Conservation (phyloP, 2,888 invertebrate species). For the Hemaris fuciformis region DNA sequence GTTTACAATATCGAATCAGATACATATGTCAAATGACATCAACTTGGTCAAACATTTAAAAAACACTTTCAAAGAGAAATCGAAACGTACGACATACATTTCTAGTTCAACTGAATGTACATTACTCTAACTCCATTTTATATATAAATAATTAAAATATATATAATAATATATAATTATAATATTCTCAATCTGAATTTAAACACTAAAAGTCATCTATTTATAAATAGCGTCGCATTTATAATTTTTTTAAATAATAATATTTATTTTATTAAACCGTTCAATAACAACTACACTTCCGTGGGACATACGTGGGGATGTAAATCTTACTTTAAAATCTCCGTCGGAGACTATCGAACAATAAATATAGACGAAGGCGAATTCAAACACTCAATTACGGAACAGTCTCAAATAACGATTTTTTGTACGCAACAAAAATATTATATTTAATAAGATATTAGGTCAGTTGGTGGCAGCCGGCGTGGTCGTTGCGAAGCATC, state of each 20-base stretch:
- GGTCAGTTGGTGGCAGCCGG: conserved; percentile 46
- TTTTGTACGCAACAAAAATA: conserved; percentile 78
- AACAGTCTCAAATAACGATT: conserved; percentile 78
- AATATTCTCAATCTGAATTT: conserved; percentile 71
- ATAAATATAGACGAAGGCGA: conserved; percentile 72
- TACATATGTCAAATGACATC: conserved; percentile 58
- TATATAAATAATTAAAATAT: conserved; percentile 65
- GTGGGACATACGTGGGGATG: conserved; percentile 57
- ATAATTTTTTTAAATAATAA: conserved; percentile 45
- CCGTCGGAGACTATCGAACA: conserved; percentile 42
- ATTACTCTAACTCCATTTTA: conserved; percentile 60
- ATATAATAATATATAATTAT: conserved; percentile 38
- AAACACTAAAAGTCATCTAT: conserved; percentile 70
- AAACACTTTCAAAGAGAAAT: conserved; percentile 52
- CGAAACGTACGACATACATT: conserved; percentile 67
- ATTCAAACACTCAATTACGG: conserved; percentile 72
- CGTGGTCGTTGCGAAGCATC: conserved; percentile 75
- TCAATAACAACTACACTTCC: conserved; percentile 59
- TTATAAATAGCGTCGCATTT: conserved; percentile 78
- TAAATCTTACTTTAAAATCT: conserved; percentile 45
- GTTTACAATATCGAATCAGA: conserved; percentile 54
- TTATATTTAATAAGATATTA: conserved; percentile 33
- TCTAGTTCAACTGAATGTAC: conserved; percentile 71
- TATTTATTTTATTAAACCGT: conserved; percentile 19
- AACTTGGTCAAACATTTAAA: conserved; percentile 67